Base-by-base conservation (phyloP, 1,140 invertebrate species). In the Galendromus occidentalis region DNA sequence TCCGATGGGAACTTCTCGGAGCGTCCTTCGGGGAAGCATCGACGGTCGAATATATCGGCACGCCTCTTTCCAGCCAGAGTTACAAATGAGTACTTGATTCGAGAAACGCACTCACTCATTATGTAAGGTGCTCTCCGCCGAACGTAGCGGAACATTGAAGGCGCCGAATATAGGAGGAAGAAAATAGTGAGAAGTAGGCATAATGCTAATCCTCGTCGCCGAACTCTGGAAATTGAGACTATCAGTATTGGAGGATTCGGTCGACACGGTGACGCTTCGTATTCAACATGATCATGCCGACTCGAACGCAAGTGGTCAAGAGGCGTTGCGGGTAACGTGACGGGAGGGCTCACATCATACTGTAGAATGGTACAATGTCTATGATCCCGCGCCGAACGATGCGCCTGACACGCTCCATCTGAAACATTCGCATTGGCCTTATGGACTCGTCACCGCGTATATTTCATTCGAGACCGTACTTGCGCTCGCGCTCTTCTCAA, bases 151-250 rank as follows among this genome's bases (percentile, higher is more conserved):
- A 82, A 77, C 28, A 85, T 71, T 39, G 77, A 75, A 42, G 83
- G 82, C 41, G 82, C 82, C 64, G 84, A 73, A 69, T 85, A 84
- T 29, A 86, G 75, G 28, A 86, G 72, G 42, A 84, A 72, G 41
- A 59, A 59, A 29, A 59, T 59, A 20, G 51, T 59, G 1, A 59
- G 33, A 5, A 59, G 14, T 29, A 59, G 17, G 33, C 51, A 59
- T 14, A 59, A 17, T 22, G 51, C 33, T 59, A 59, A 17, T 25
- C 25, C 25, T 29, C 51, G 51, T 17, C 51, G 51, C 2, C 51
- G 51, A 17, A 59, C 33, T 33, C 51, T 59, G 51, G 9, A 59
- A 59, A 9, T 4, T 39, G 33, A 39, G 33, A 39, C 4, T 6
- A 39, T 39, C n/a, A n/a, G n/a, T n/a, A n/a, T n/a, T n/a, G n/a